Evolutionary conservation across 2,888 invertebrate species (phyloP).

Genomic region (Zhengitettix transpicula): DNA sequence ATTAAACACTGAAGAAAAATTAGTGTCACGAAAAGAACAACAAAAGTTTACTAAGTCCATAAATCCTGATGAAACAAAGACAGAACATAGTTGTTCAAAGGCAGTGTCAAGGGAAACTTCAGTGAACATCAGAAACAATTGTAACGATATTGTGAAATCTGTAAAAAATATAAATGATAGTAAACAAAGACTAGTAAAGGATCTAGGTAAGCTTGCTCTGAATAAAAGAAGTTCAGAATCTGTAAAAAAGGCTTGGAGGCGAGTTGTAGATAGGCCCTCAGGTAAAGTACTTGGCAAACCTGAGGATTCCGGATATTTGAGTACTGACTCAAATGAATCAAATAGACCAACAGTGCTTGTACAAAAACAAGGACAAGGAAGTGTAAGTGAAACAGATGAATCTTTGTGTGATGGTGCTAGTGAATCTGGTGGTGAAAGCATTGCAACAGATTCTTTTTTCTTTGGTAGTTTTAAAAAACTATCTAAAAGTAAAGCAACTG

Average conservation of each 20-base stretch:
- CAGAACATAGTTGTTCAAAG: too few species aligned
- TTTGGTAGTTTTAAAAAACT: slow-evolving; percentile 32
- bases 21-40: background rate
- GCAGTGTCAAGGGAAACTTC: too few species aligned
- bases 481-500: too few species aligned
- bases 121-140: too few species aligned
- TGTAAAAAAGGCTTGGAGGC: background rate
- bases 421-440: slow-evolving; percentile 74
- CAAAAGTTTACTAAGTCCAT: too few species aligned
- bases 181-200: background rate
- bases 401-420: slow-evolving; percentile 66
- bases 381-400: slow-evolving; percentile 60
- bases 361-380: slow-evolving; percentile 14
- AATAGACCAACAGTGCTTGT: slow-evolving; percentile 12
- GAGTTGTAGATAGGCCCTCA: slow-evolving; percentile 8
- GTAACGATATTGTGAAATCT: background rate
- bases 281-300: slow-evolving; percentile 30
- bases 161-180: background rate
- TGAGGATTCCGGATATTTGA: slow-evolving; percentile 71
- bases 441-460: slow-evolving; percentile 74
- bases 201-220: background rate
- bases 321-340: slow-evolving; percentile 51
- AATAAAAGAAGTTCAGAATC: background rate
- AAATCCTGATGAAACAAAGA: background rate
- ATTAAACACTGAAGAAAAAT: background rate